Percentiles rank a stretch among this genome's conserved stretches.
phyloP scores from a whole-genome alignment of 1,140 invertebrate species.

The Drosophila ananassae region DNA sequence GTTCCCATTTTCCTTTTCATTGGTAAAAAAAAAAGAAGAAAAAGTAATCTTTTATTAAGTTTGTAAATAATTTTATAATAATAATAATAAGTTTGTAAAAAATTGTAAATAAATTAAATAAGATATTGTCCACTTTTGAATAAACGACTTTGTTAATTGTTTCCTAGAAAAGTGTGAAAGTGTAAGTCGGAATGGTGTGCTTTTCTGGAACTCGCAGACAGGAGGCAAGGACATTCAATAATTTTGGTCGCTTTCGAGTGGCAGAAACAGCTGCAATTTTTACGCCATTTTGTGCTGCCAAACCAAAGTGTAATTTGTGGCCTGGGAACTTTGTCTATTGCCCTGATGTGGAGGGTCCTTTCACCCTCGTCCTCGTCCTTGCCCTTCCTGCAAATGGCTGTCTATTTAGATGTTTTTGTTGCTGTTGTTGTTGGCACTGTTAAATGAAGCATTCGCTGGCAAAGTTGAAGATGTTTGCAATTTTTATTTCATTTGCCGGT shows the following conservation, averaged over 20 bases:
- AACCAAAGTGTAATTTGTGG: conserved; percentile 79
- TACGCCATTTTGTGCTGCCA: conserved; percentile 76
- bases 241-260: conserved; percentile 62
- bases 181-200: not conserved
- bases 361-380: not conserved
- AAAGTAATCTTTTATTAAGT: not conserved
- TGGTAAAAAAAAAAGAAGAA: not conserved
- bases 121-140: too few relatives aligned
- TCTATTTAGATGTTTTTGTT: conserved; percentile 1
- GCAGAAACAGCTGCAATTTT: conserved; percentile 77
- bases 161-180: not conserved
- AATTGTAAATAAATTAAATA: too few relatives aligned
- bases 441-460: conserved; percentile 74
- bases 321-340: conserved; percentile 78
- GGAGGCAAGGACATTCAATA: conserved; percentile 63
- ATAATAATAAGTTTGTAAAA: too few relatives aligned
- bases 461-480: conserved; percentile 77
- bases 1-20: conserved; percentile 20
- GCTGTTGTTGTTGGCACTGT: conserved; percentile 49
- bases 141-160: not conserved
- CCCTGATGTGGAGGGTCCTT: conserved; percentile 36
- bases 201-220: conserved; percentile 9
- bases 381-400: conserved; percentile 1
- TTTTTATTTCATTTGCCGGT: conserved; percentile 80
- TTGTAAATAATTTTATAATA: too few relatives aligned